Conservation (phyloP, 1,140 invertebrate species). For the Leguminivora glycinivorella region DNA sequence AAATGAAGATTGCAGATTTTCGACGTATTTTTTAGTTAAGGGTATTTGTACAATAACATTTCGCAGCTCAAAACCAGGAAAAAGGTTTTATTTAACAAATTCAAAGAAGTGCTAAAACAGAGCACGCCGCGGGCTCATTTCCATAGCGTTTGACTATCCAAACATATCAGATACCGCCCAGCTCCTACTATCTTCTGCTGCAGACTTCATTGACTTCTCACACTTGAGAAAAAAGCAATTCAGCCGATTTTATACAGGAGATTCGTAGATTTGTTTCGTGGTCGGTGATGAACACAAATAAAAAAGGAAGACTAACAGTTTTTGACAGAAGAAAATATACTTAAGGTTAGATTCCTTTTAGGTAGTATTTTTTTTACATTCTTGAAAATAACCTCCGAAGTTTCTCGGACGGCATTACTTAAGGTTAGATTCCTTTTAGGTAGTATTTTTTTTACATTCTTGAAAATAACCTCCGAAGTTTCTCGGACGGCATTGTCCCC, state of each 20-base stretch:
- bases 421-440: too few relatives aligned
- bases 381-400: too few relatives aligned
- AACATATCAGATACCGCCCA: constrained; percentile 55
- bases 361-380: too few relatives aligned
- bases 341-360: too few relatives aligned
- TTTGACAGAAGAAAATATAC: too few relatives aligned
- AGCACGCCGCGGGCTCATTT: constrained; percentile 43
- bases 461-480: too few relatives aligned
- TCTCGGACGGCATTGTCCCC: too few relatives aligned
- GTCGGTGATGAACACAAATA: constrained; percentile 54
- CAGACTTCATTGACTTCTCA: constrained; percentile 68
- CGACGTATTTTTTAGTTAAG: background rate
- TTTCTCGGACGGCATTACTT: too few relatives aligned
- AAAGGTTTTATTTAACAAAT: constrained; percentile 19
- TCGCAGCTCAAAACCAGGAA: background rate
- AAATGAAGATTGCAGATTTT: background rate
- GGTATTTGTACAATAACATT: constrained; percentile 14
- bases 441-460: too few relatives aligned
- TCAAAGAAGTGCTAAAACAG: constrained; percentile 46
- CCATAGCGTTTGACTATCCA: constrained; percentile 75
- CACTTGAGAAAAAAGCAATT: constrained; percentile 70
- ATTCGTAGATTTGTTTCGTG: constrained; percentile 69
- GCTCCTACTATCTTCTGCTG: constrained; percentile 53
- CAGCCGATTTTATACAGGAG: constrained; percentile 57
- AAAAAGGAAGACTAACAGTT: too few relatives aligned